A percentile compares a stretch with the other conserved stretches of the same genome.
phyloP scores from a whole-genome alignment of 2,797 vertebrate genomes.

The Lagocephalus sceleratus region DNA sequence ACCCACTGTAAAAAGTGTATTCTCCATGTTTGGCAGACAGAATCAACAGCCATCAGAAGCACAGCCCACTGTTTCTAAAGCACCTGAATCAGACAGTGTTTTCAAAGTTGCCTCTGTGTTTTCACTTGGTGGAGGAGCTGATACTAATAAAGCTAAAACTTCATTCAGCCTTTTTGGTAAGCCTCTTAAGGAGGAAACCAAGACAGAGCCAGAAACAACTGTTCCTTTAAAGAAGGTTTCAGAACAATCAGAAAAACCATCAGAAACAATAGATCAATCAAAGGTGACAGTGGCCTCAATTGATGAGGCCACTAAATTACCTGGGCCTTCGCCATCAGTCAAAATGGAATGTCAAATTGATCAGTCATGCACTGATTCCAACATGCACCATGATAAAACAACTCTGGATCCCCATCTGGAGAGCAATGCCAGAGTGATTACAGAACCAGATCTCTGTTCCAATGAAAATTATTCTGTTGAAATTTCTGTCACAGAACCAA shows the following conservation, averaged over 20 bases:
- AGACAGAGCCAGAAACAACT: constrained; percentile 44
- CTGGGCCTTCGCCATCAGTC: constrained; percentile 5
- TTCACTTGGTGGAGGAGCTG: constrained; percentile 61
- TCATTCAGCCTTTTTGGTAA: constrained; percentile 68
- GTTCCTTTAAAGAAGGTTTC: constrained; percentile 11
- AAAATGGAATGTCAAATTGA: constrained; percentile 24
- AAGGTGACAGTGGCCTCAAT: constrained; percentile 17
- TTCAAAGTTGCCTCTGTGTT: constrained; percentile 74
- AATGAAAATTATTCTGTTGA: constrained; percentile 35
- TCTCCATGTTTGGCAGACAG: constrained; percentile 64
- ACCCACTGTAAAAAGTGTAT: constrained; percentile 52
- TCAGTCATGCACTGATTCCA: constrained; percentile 24
- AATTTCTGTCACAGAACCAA: constrained; percentile 16
- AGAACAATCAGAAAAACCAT: constrained; percentile 16
- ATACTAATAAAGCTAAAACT: constrained; percentile 73
- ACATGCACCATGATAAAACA: constrained; percentile 10
- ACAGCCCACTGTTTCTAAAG: constrained; percentile 37
- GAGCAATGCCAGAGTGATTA: constrained; percentile 5
- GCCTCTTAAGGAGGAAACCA: constrained; percentile 69
- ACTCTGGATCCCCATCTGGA: constrained; percentile 20
- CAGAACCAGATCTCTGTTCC: constrained; percentile 12
- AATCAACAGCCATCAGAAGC: constrained; percentile 43
- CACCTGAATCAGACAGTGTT: constrained; percentile 58
- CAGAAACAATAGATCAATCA: constrained; percentile 16
- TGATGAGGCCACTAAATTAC: constrained; percentile 16